Percentiles rank a stretch among this genome's conserved stretches.
Evolutionary conservation across 2,888 invertebrate genomes (phyloP).

Genomic region (Drosophila stalkeri): DNA sequence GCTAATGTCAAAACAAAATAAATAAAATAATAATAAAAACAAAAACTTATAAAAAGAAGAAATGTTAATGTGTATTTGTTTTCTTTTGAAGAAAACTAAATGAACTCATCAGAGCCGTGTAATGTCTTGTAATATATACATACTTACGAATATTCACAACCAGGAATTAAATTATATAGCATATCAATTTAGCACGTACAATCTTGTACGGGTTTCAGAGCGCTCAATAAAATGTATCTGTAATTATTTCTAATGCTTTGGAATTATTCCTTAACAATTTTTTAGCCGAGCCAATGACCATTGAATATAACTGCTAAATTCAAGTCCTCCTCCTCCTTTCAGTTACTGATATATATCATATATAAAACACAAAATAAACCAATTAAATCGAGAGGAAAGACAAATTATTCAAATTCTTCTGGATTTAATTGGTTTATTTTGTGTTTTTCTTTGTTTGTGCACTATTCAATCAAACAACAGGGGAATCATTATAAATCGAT

Average conservation of each 20-base stretch:
- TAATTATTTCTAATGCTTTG: not conserved
- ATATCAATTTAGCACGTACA: slow-evolving; percentile 6
- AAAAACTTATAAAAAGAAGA: not conserved
- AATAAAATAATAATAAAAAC: not conserved
- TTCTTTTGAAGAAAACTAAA: not conserved
- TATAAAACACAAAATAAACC: too few relatives aligned
- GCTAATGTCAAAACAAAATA: slow-evolving; percentile 11
- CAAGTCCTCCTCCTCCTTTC: too few relatives aligned
- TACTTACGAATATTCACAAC: not conserved
- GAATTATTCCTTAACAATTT: too few relatives aligned
- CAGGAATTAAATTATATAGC: too few relatives aligned
- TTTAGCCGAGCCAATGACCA: too few relatives aligned
- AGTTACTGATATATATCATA: too few relatives aligned
- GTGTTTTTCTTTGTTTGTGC: not conserved
- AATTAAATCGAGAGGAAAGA: too few relatives aligned
- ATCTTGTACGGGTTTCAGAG: slow-evolving; percentile 5
- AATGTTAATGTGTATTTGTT: not conserved
- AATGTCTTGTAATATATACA: not conserved
- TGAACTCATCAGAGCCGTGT: not conserved
- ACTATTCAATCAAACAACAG: not conserved
- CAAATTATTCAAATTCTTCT: too few relatives aligned
- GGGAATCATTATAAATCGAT: not conserved
- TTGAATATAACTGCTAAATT: too few relatives aligned
- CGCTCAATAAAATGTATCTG: not conserved
- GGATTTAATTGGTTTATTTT: not conserved